Conservation (phyloP, 2,888 invertebrate species). For the Melanostoma mellinum region DNA sequence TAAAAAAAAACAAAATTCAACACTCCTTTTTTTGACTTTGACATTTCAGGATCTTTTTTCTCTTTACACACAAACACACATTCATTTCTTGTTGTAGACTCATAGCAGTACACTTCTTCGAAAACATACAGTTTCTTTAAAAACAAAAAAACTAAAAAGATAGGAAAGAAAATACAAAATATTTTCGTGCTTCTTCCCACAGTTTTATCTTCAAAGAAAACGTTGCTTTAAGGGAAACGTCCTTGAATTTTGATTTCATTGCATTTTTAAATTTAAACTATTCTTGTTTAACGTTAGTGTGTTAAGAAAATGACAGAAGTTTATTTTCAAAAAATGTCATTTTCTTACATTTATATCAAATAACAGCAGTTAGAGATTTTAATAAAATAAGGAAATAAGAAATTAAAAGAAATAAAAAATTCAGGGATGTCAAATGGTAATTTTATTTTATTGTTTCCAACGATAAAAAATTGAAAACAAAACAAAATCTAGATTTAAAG, state of each 20-base stretch:
- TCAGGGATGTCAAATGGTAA: conserved; percentile 62
- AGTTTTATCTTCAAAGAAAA: conserved; percentile 17
- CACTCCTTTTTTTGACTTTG: conserved; percentile 6
- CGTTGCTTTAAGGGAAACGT: conserved; percentile 31
- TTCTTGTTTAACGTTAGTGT: not conserved
- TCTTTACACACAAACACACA: conserved; percentile 2
- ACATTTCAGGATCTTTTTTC: conserved; percentile 19
- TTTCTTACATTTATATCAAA: conserved; percentile 35
- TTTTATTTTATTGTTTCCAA: conserved; percentile 42
- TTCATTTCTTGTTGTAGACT: conserved; percentile 25
- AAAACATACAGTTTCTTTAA: conserved; percentile 16
- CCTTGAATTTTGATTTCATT: conserved; percentile 66
- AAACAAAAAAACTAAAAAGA: conserved; percentile 7
- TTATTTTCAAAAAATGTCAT: conserved; percentile 60
- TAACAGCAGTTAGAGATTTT: conserved; percentile 35
- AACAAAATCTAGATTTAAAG: conserved; percentile 59
- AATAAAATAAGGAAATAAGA: conserved; percentile 14
- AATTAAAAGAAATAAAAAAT: conserved; percentile 43
- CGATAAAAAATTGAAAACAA: conserved; percentile 34
- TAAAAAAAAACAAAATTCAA: conserved; percentile 18
- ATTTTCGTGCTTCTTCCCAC: conserved; percentile 50
- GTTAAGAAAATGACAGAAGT: conserved; percentile 58
- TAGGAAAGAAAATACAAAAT: conserved; percentile 6
- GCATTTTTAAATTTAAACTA: conserved; percentile 36
- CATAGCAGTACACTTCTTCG: conserved; percentile 4